Evolutionary conservation across 2,888 invertebrate species (phyloP).

Genomic region (Ormyrus rosae): DNA sequence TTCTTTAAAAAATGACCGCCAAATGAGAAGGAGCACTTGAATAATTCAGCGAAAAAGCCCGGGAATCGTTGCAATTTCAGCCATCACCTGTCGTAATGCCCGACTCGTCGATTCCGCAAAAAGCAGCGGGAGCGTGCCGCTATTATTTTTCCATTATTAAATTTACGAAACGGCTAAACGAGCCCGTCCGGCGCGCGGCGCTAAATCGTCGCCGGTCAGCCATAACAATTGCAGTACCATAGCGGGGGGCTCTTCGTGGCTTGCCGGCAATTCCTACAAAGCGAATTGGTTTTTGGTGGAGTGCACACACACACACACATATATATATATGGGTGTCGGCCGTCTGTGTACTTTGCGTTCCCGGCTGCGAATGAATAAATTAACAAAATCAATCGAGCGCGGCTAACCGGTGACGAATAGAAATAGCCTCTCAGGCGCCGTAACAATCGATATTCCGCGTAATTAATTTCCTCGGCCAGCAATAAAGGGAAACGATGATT

Average conservation of each 20-base stretch:
- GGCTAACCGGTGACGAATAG: slow-evolving; percentile 50
- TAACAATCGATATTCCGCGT: slow-evolving; percentile 53
- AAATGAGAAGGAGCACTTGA: too few species aligned
- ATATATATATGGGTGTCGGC: neutral
- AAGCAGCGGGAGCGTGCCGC: neutral
- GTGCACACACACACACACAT: too few species aligned
- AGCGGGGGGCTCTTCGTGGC: slow-evolving; percentile 8
- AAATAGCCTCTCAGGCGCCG: slow-evolving; percentile 21
- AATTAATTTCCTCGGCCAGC: slow-evolving; percentile 46
- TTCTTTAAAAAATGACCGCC: too few species aligned
- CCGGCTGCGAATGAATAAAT: slow-evolving; percentile 50
- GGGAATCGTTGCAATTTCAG: too few species aligned
- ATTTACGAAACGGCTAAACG: slow-evolving; percentile 5
- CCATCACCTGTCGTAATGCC: neutral
- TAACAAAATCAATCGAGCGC: slow-evolving; percentile 52
- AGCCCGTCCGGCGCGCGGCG: neutral
- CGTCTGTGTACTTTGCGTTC: neutral
- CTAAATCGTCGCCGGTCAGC: slow-evolving; percentile 30
- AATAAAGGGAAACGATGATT: slow-evolving; percentile 49
- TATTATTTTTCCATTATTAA: slow-evolving; percentile 55
- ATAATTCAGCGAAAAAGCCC: too few species aligned
- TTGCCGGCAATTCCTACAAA: neutral
- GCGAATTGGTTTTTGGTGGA: slow-evolving; percentile 36
- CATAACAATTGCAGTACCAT: neutral
- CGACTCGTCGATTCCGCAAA: neutral